phyloP scores from a whole-genome alignment of 2,113 vertebrate species.

The Cyprinodon variegatus region DNA sequence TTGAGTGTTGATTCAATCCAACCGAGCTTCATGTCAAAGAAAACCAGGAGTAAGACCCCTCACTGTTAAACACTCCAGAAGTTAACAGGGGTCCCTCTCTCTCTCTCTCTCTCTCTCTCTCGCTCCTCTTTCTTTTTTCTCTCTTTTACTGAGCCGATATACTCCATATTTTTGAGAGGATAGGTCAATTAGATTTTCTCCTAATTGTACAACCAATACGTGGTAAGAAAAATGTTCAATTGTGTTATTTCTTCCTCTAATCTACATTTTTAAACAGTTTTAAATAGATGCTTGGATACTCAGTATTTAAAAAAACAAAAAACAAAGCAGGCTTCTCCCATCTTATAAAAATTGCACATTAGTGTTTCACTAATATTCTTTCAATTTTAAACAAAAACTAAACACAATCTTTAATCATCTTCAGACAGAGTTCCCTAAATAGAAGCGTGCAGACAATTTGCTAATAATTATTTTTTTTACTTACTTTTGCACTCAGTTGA shows the following conservation, averaged over 20 bases:
- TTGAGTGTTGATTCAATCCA: conserved; percentile 71
- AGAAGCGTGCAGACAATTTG: too few relatives aligned
- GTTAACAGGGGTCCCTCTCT: conserved; percentile 65
- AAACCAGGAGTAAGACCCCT: conserved; percentile 71
- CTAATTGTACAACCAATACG: neutral
- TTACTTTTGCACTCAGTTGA: neutral
- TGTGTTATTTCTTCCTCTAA: neutral
- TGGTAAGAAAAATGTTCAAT: neutral
- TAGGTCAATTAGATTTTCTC: neutral
- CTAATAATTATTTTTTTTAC: neutral
- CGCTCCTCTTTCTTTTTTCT: conserved; percentile 10
- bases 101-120: conserved; percentile 36
- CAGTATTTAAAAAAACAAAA: neutral
- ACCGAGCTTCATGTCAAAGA: conserved; percentile 64
- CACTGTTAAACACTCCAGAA: conserved; percentile 71
- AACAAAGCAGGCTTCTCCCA: neutral
- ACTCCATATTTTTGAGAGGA: conserved; percentile 26
- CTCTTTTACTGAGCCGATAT: conserved; percentile 10
- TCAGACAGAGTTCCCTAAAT: too few relatives aligned
- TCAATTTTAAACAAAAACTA: neutral
- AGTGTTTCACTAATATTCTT: neutral
- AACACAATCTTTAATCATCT: too few relatives aligned
- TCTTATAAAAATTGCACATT: neutral
- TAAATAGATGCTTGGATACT: neutral
- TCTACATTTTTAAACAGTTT: neutral